Evolutionary conservation across 2,113 vertebrate species (phyloP), one percentile per base, ranked within the genome.

Genomic region (Oreotragus oreotragus): DNA sequence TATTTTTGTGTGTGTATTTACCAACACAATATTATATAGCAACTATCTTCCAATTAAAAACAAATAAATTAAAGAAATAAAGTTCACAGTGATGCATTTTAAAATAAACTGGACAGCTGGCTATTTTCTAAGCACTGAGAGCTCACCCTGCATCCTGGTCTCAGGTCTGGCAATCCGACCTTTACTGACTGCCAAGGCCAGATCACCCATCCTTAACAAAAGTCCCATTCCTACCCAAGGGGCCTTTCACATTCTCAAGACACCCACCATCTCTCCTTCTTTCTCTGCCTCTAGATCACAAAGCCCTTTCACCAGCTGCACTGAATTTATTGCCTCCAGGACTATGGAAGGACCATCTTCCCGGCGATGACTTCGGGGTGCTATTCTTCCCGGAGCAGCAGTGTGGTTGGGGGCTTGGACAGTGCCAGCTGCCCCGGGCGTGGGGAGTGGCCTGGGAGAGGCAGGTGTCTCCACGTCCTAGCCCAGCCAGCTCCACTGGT

Each of bases 391-490:
- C 0, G 1, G 2, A 33, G 25, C 2, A 21, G 27, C 19, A 15
- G 12, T 43, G 16, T 36, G 19, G 23, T 25, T 25, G 45, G n/a
- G 28, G 2, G 11, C 6, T 27, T 28, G n/a, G 21, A 11, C 0
- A 36, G 36, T 12, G 19, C 45, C 25, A 3, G 36, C 14, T 55
- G 36, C 3, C 47, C 3, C 0, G 28, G 33, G 51, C 5, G 0
- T 23, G 15, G 17, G n/a, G 0, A 11, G 15, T 5, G 12, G 60
- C 15, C 7, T 0, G 0, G 49, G 23, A 10, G 17, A n/a, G 30
- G 15, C 12, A 14, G 3, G 36, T 28, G 10, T 10, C 25, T n/a
- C 27, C 27, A 10, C 1, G 1, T n/a, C 21, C 15, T 15, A 2
- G 13, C 87, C 21, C 0, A 0, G 5, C 19, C 64, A 21, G 7